These are phyloP conservation scores for Agapornis canus DNA, from an alignment of 2,797 vertebrate species.

Conservation along the genomic window DNA sequence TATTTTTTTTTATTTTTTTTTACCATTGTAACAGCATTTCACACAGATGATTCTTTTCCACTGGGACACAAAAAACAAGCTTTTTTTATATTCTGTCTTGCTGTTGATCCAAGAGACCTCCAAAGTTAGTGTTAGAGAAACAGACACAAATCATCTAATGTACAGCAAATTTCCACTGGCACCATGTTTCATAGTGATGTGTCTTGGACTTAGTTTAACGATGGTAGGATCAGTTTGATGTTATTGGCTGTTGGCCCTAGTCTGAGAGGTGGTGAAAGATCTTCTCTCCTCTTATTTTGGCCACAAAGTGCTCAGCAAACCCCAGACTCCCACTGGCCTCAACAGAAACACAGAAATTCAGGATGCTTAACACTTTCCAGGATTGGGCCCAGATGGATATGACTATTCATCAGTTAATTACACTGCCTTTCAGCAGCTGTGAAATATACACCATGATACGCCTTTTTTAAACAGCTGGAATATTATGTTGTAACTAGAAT, in stretches of 20 bases:
- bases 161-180: background rate
- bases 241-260: background rate
- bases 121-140: slow-evolving; percentile 3
- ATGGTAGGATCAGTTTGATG: background rate
- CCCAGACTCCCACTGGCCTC: background rate
- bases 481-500: slow-evolving; percentile 54
- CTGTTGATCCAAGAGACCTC: slow-evolving; percentile 4
- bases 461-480: slow-evolving; percentile 56
- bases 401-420: slow-evolving; percentile 45
- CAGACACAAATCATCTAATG: background rate
- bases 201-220: background rate
- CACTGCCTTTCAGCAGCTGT: slow-evolving; percentile 47
- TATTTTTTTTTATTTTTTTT: background rate
- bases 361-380: background rate
- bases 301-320: background rate
- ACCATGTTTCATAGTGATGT: background rate
- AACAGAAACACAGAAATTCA: background rate
- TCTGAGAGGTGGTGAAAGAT: background rate
- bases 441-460: slow-evolving; percentile 27
- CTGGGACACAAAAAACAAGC: background rate
- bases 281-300: background rate
- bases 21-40: background rate
- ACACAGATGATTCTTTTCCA: slow-evolving; percentile 17
- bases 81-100: background rate
- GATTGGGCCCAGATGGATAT: background rate